These are phyloP conservation scores for Nilaparvata lugens DNA, from an alignment of 1,140 invertebrate species.

Conservation along the genomic window DNA sequence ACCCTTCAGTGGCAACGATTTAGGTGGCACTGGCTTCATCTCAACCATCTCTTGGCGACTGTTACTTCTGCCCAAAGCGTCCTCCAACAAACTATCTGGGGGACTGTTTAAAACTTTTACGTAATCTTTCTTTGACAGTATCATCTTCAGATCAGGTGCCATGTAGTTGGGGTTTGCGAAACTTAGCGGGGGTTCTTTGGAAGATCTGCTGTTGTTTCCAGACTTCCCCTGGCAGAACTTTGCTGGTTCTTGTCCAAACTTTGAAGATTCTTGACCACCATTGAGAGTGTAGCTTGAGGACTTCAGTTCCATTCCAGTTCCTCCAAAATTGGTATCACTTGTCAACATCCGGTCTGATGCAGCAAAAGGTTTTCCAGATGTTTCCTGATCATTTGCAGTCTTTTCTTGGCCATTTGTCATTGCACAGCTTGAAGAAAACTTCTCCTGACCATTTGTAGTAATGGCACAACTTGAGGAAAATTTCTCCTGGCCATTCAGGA, in stretches of 20 bases:
- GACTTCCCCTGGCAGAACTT: no score
- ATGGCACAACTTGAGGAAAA: no score
- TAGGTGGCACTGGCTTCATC: conserved; percentile 34
- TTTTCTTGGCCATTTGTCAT: no score
- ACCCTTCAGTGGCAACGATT: conserved; percentile 31
- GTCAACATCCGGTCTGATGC: background rate
- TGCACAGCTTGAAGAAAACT: no score
- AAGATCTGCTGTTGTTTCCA: background rate
- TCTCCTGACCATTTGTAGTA: no score
- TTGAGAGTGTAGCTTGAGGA: conserved; percentile 30
- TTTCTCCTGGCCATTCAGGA: conserved; percentile 31
- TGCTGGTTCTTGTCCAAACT: background rate
- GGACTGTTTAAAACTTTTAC: conserved; percentile 29
- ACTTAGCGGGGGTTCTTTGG: conserved; percentile 22
- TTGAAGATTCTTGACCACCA: conserved; percentile 28
- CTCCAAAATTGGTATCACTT: background rate
- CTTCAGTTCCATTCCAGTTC: background rate
- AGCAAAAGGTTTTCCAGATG: no score
- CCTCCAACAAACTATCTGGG: conserved; percentile 31
- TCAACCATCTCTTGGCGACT: conserved; percentile 29
- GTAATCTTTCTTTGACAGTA: conserved; percentile 31
- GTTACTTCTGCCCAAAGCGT: conserved; percentile 25
- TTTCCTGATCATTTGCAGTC: no score
- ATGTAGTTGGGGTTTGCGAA: conserved; percentile 63
- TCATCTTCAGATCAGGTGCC: conserved; percentile 46